A percentile compares a stretch with the other conserved stretches of the same genome.
phyloP scores from a whole-genome alignment of 2,888 invertebrate species.

The Pseudococcus longispinus region DNA sequence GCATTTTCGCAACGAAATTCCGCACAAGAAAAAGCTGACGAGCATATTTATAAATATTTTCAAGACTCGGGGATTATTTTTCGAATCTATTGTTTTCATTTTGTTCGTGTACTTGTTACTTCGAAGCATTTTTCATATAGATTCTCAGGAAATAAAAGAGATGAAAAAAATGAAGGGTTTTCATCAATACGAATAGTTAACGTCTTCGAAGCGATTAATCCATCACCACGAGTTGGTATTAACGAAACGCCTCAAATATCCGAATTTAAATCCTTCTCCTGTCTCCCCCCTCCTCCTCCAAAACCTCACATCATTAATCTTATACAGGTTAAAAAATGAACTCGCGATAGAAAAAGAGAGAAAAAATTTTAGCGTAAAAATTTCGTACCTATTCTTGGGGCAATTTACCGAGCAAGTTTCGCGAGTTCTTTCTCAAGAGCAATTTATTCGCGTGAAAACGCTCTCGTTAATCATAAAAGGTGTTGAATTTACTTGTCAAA shows the following conservation, averaged over 20 bases:
- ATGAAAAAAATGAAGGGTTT: background rate
- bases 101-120: background rate
- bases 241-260: background rate
- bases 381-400: background rate
- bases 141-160: background rate
- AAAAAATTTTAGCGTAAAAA: background rate
- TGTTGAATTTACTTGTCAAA: constrained; percentile 34
- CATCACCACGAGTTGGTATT: background rate
- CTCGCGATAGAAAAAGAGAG: background rate
- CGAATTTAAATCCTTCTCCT: background rate
- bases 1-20: background rate
- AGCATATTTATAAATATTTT: background rate
- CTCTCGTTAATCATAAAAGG: constrained; percentile 28
- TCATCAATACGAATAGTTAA: background rate
- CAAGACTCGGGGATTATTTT: background rate
- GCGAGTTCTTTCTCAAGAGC: background rate
- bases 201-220: background rate
- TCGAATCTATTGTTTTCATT: background rate
- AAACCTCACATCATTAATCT: background rate
- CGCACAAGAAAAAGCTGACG: background rate
- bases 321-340: background rate
- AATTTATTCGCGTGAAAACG: background rate
- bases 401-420: background rate
- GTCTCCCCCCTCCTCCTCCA: background rate
- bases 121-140: background rate